Percentiles rank a stretch among this genome's conserved stretches.
phyloP scores from a whole-genome alignment of 2,797 vertebrate species.

The Meda fulgida region DNA sequence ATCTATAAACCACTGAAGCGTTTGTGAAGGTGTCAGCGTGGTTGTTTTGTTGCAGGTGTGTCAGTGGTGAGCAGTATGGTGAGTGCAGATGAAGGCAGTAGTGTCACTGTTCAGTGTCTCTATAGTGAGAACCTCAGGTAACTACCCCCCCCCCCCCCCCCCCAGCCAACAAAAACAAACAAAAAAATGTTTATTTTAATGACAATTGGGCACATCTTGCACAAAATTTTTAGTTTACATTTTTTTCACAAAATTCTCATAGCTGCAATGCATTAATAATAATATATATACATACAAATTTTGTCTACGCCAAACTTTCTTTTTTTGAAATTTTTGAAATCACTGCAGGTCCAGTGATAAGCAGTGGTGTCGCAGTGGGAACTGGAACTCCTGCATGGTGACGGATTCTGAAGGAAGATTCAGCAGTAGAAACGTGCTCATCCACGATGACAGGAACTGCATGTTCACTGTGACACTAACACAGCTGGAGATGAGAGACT shows the following conservation, averaged over 20 bases:
- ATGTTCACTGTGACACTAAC: conserved; percentile 71
- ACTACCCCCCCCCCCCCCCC: too few species aligned
- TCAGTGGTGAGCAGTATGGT: conserved; percentile 48
- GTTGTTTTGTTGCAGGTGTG: conserved; percentile 67
- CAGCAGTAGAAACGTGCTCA: conserved; percentile 66
- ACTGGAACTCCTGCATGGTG: conserved; percentile 68
- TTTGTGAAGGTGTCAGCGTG: background rate
- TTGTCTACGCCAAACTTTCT: background rate
- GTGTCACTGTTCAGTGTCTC: conserved; percentile 55
- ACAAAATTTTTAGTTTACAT: too few species aligned
- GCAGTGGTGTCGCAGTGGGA: conserved; percentile 79
- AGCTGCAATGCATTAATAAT: too few species aligned
- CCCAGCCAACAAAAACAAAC: too few species aligned
- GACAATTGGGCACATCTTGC: too few species aligned
- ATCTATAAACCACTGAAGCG: background rate
- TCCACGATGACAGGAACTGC: conserved; percentile 72
- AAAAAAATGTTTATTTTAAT: too few species aligned
- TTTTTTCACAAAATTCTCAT: too few species aligned
- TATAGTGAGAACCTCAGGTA: conserved; percentile 64
- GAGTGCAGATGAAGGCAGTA: conserved; percentile 40
- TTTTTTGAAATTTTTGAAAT: background rate
- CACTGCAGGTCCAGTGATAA: conserved; percentile 72
- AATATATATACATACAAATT: background rate
- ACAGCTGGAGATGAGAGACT: conserved; percentile 68
- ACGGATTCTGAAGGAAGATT: conserved; percentile 66